Evolutionary conservation across 2,888 invertebrate species (phyloP).

Genomic region (Fragum sueziense): DNA sequence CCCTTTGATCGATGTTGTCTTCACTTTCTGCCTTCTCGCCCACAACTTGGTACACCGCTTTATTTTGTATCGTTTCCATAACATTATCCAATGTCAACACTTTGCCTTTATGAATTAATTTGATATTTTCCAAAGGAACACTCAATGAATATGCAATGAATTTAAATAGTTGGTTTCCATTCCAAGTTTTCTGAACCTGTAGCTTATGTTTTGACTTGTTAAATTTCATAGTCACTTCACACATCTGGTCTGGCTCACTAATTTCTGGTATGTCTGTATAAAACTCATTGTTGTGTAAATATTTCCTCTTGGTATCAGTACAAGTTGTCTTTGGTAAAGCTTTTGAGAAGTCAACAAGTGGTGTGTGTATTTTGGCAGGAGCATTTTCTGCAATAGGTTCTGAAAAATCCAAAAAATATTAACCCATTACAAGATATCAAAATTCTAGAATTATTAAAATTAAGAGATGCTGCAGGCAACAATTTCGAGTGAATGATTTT

Average conservation of each 20-base stretch:
- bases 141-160: conserved; percentile 60
- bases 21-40: conserved; percentile 71
- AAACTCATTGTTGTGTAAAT: conserved; percentile 53
- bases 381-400: background rate
- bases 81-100: conserved; percentile 62
- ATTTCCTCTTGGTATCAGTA: conserved; percentile 29
- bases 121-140: conserved; percentile 73
- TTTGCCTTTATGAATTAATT: conserved; percentile 76
- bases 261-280: conserved; percentile 65
- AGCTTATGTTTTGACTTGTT: conserved; percentile 71
- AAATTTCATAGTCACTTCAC: conserved; percentile 67
- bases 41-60: conserved; percentile 72
- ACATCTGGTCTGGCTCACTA: conserved; percentile 42
- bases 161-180: conserved; percentile 65
- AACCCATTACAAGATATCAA: background rate
- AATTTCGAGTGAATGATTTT: background rate
- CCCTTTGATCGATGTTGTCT: conserved; percentile 66
- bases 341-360: conserved; percentile 58
- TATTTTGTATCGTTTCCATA: conserved; percentile 55
- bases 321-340: conserved; percentile 28
- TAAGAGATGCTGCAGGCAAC: background rate
- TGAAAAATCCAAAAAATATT: background rate
- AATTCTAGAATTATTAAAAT: background rate
- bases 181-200: conserved; percentile 67
- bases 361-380: conserved; percentile 27